A percentile compares a stretch with the other conserved stretches of the same genome.
Evolutionary conservation across 2,797 vertebrate genomes (phyloP).

Genomic region (Ptychadena robeensis): DNA sequence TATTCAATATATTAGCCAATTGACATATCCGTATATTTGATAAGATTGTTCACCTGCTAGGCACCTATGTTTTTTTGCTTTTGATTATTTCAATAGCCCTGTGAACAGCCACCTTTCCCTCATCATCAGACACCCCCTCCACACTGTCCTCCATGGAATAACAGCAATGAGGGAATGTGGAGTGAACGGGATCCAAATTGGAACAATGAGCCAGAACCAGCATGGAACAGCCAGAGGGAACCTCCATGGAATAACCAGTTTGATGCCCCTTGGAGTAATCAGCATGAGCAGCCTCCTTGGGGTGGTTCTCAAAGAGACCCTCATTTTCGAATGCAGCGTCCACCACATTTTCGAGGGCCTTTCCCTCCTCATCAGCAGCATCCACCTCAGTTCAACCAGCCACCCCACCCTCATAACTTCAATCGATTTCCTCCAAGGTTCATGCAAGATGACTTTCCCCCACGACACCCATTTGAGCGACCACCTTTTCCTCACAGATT

Average conservation of each 20-base stretch:
- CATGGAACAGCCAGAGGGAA: slow-evolving; percentile 90
- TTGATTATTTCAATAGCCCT: slow-evolving; percentile 62
- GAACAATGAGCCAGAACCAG: slow-evolving; percentile 84
- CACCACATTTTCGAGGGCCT: slow-evolving; percentile 93
- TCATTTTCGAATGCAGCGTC: slow-evolving; percentile 94
- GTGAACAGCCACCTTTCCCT: slow-evolving; percentile 78
- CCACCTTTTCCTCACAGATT: slow-evolving; percentile 93
- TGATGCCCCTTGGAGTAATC: slow-evolving; percentile 92
- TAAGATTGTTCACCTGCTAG: too few species aligned
- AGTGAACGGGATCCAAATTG: slow-evolving; percentile 90
- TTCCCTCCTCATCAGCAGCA: slow-evolving; percentile 97
- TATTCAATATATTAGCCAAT: too few species aligned
- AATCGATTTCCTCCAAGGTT: slow-evolving; percentile 95
- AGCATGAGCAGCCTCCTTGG: slow-evolving; percentile 95
- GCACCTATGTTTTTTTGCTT: not conserved
- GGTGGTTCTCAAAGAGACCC: slow-evolving; percentile 92
- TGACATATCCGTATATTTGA: too few species aligned
- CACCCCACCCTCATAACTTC: slow-evolving; percentile 92
- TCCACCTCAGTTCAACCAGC: slow-evolving; percentile 94
- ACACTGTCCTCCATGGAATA: slow-evolving; percentile 94
- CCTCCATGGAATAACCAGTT: slow-evolving; percentile 92
- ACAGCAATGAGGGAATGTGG: slow-evolving; percentile 95
- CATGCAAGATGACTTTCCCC: slow-evolving; percentile 96
- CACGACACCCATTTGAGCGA: slow-evolving; percentile 92
- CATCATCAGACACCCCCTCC: slow-evolving; percentile 85